A percentile compares a stretch with the other conserved stretches of the same genome.
Conservation (phyloP, 2,113 vertebrate genomes). For the Mobula birostris region DNA sequence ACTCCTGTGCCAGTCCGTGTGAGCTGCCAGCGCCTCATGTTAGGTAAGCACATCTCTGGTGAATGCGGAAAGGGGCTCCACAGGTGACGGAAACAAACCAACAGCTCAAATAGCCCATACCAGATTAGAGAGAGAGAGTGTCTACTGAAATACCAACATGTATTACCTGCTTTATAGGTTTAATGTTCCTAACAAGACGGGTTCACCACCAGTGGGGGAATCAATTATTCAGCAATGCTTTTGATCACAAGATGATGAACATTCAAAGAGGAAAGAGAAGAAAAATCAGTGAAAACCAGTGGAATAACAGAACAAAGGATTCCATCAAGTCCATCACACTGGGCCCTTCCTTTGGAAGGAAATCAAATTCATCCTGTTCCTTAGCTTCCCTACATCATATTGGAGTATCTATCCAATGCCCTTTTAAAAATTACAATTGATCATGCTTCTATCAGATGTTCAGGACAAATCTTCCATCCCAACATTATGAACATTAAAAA, state of each 20-base stretch:
- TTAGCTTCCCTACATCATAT: no score
- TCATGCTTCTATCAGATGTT: no score
- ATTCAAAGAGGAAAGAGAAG: not conserved
- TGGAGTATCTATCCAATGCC: no score
- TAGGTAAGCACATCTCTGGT: not conserved
- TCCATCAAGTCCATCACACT: not conserved
- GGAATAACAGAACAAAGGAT: not conserved
- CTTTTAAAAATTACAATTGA: no score
- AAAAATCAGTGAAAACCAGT: not conserved
- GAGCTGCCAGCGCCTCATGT: not conserved
- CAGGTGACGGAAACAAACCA: not conserved
- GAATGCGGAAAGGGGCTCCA: slow-evolving; percentile 14
- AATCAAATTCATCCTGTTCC: not conserved
- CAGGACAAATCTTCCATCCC: no score
- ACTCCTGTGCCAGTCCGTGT: not conserved
- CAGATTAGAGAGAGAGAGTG: not conserved
- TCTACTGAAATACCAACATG: not conserved
- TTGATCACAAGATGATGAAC: slow-evolving; percentile 6
- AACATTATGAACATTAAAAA: not conserved
- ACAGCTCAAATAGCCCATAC: slow-evolving; percentile 18
- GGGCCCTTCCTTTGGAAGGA: not conserved
- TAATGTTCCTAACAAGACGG: not conserved
- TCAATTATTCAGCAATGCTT: slow-evolving; percentile 17
- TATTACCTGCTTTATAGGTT: not conserved
- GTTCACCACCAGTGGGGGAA: not conserved